These are phyloP conservation scores for Bombyx mori DNA, from an alignment of 1,140 invertebrate genomes.

Conservation along the genomic window DNA sequence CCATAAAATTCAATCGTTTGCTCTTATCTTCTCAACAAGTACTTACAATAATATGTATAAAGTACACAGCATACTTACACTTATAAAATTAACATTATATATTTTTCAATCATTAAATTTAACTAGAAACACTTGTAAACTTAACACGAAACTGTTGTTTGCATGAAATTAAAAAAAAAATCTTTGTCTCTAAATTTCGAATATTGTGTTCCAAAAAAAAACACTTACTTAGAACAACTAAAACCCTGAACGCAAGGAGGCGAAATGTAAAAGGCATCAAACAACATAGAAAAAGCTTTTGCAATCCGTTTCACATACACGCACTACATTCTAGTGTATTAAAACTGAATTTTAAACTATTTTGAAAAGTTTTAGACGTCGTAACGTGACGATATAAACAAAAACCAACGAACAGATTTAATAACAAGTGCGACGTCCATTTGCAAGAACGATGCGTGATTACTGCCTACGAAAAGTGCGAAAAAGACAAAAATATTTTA, in stretches of 20 bases:
- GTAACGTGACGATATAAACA: constrained; percentile 67
- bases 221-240: not conserved
- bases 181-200: too few species aligned
- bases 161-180: too few species aligned
- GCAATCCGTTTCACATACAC: not conserved
- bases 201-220: not conserved
- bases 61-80: too few species aligned
- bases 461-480: constrained; percentile 56
- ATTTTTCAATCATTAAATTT: too few species aligned
- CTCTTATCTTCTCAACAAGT: too few species aligned
- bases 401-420: constrained; percentile 44
- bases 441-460: constrained; percentile 40
- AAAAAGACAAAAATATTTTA: constrained; percentile 59
- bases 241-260: constrained; percentile 17
- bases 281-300: constrained; percentile 16
- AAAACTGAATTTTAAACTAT: constrained; percentile 54
- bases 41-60: too few species aligned
- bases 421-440: constrained; percentile 60
- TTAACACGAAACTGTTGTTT: too few species aligned
- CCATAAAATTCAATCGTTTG: too few species aligned
- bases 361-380: constrained; percentile 63
- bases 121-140: too few species aligned
- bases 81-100: too few species aligned
- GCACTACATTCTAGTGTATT: constrained; percentile 46
- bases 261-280: constrained; percentile 34